phyloP scores from a whole-genome alignment of 92 coral and sea anemone genomes.

The Micromussa lordhowensis region DNA sequence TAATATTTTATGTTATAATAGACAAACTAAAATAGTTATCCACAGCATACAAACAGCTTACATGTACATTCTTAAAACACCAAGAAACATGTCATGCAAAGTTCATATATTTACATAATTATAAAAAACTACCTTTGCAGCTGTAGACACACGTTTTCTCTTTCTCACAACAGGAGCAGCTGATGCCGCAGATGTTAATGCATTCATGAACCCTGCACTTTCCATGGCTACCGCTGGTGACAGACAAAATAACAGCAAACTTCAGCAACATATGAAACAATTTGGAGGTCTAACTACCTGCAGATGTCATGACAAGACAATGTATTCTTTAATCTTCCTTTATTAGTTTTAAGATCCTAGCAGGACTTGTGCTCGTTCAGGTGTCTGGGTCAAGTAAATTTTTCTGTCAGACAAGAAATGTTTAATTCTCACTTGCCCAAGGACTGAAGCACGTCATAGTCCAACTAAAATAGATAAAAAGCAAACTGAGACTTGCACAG shows the following conservation, averaged over 20 bases:
- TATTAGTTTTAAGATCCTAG: too few species aligned
- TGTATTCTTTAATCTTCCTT: too few species aligned
- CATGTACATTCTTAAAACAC: neutral
- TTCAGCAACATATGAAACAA: neutral
- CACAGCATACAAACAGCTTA: neutral
- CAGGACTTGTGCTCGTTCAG: too few species aligned
- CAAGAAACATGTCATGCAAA: neutral
- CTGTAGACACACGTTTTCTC: constrained; percentile 68
- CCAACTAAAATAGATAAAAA: too few species aligned
- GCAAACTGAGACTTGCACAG: too few species aligned
- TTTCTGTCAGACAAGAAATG: too few species aligned
- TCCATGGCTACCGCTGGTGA: constrained; percentile 88
- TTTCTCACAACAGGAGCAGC: constrained; percentile 76
- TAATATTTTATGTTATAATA: too few species aligned
- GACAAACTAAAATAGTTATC: neutral
- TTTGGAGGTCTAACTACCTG: neutral
- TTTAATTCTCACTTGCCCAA: too few species aligned
- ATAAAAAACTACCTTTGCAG: constrained; percentile 71
- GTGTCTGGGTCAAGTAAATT: too few species aligned
- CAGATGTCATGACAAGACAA: too few species aligned
- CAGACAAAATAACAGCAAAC: neutral
- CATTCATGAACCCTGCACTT: constrained; percentile 98
- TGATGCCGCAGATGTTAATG: constrained; percentile 85
- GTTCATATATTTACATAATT: neutral
- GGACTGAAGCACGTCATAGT: too few species aligned